Conservation (phyloP, 2,113 vertebrate species). For the Brevimyrus niger region DNA sequence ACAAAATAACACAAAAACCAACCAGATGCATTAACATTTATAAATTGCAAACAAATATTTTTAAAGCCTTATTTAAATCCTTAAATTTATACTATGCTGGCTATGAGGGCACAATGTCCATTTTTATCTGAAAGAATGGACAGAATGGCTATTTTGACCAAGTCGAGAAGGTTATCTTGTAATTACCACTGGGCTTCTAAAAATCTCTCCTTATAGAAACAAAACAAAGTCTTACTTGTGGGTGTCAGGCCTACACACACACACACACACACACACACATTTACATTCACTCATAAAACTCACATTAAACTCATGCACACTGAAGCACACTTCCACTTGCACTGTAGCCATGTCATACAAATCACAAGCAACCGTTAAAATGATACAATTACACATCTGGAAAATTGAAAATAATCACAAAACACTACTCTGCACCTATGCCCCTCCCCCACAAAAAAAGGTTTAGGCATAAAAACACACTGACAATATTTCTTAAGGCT, state of each 20-base stretch:
- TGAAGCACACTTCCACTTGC: constrained; percentile 25
- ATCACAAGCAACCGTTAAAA: background rate
- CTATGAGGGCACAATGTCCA: constrained; percentile 43
- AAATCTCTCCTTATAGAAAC: constrained; percentile 29
- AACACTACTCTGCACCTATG: background rate
- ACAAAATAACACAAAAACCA: background rate
- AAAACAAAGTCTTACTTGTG: constrained; percentile 30
- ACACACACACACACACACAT: constrained; percentile 21
- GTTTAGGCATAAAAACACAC: background rate
- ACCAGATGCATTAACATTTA: background rate
- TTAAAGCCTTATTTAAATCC: background rate
- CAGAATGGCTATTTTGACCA: background rate
- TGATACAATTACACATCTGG: background rate
- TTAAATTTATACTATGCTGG: constrained; percentile 24
- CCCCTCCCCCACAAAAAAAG: background rate
- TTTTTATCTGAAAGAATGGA: background rate
- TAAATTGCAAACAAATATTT: background rate
- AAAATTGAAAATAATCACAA: background rate
- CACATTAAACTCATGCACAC: background rate
- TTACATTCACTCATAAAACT: constrained; percentile 13
- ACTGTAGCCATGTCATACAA: background rate
- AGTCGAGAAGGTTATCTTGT: background rate
- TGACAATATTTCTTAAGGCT: constrained; percentile 20
- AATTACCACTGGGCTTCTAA: constrained; percentile 28
- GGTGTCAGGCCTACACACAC: constrained; percentile 42